Evolutionary conservation across 2,797 vertebrate species (phyloP).

Genomic region (Pangasius macronema): DNA sequence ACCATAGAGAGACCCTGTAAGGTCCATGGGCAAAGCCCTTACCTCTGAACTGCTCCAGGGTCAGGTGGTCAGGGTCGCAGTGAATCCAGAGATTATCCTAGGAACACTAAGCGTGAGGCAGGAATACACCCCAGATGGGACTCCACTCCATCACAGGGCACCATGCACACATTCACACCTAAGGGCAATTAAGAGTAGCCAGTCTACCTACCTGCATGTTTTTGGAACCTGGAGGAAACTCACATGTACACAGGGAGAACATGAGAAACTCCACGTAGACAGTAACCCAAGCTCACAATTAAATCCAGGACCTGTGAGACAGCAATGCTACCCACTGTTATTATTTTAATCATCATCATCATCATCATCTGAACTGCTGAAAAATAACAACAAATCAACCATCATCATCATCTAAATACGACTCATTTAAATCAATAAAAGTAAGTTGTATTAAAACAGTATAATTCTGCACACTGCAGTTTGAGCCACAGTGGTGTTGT

Average conservation of each 20-base stretch:
- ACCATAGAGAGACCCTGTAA: not conserved
- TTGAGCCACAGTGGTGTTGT: not conserved
- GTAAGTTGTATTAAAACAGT: not conserved
- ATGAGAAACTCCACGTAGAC: not conserved
- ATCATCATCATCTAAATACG: not conserved
- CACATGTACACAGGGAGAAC: not conserved
- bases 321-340: not conserved
- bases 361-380: not conserved
- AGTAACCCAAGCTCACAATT: not conserved
- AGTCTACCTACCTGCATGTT: not conserved
- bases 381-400: not conserved
- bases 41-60: not conserved
- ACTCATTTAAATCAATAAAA: not conserved
- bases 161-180: not conserved
- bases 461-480: not conserved
- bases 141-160: not conserved
- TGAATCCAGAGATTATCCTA: not conserved
- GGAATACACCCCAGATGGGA: not conserved
- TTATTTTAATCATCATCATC: not conserved
- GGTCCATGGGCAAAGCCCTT: not conserved
- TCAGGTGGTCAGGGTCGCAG: not conserved
- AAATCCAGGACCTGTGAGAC: not conserved
- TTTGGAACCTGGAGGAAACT: not conserved
- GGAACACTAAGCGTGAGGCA: not conserved
- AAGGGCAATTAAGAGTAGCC: not conserved